These are phyloP conservation scores for Epinotia bilunana DNA, from an alignment of 2,888 invertebrate species.

Conservation along the genomic window DNA sequence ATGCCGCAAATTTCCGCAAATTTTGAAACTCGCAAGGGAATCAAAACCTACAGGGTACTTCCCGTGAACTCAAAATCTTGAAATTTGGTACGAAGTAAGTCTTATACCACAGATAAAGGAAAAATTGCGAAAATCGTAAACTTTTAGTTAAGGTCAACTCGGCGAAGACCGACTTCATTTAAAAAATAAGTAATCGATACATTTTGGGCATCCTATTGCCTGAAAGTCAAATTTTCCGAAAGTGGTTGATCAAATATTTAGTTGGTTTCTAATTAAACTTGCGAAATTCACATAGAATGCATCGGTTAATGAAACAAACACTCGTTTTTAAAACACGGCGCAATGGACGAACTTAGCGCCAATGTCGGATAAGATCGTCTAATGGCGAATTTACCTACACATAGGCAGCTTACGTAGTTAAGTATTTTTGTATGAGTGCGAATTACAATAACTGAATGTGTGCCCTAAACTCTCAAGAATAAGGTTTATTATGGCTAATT, in stretches of 20 bases:
- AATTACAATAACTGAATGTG: constrained; percentile 6
- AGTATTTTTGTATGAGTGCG: too few relatives aligned
- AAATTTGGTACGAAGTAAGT: too few relatives aligned
- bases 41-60: too few relatives aligned
- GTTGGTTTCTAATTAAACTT: background rate
- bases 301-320: constrained; percentile 1
- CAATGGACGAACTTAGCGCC: background rate
- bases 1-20: too few relatives aligned
- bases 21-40: too few relatives aligned
- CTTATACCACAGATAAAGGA: too few relatives aligned
- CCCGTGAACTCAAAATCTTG: too few relatives aligned
- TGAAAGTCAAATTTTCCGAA: background rate
- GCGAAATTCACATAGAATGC: background rate
- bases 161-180: too few relatives aligned
- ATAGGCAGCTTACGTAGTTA: too few relatives aligned
- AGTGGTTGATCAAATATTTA: constrained; percentile 1
- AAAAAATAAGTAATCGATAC: too few relatives aligned
- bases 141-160: too few relatives aligned
- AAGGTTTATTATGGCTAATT: background rate
- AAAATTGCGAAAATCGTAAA: too few relatives aligned
- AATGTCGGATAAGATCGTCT: constrained; percentile 1
- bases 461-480: background rate
- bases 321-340: background rate
- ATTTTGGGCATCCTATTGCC: background rate
- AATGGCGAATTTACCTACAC: background rate